These are phyloP conservation scores for Drosophila santomea DNA, from an alignment of 1,140 invertebrate genomes.

Conservation along the genomic window DNA sequence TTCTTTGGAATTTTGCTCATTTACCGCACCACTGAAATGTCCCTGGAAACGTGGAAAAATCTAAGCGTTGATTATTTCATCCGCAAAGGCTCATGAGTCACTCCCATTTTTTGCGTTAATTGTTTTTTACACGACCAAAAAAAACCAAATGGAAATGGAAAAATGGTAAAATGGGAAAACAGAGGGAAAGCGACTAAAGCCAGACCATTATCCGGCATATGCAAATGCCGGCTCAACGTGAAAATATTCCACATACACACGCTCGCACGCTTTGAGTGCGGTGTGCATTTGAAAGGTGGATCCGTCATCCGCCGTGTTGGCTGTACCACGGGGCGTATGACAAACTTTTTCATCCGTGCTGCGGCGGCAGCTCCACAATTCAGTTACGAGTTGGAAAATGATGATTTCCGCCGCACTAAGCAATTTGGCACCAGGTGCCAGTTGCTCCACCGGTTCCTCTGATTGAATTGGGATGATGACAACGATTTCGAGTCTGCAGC, in stretches of 20 bases:
- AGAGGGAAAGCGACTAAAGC: conserved; percentile 15
- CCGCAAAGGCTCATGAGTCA: conserved; percentile 60
- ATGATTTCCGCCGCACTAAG: conserved; percentile 73
- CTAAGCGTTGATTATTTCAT: conserved; percentile 52
- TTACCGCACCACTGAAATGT: conserved; percentile 6
- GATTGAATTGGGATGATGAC: conserved; percentile 57
- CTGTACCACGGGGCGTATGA: conserved; percentile 49
- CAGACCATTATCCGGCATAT: conserved; percentile 35
- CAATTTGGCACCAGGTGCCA: conserved; percentile 62
- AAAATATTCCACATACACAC: conserved; percentile 58
- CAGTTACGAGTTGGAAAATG: conserved; percentile 63
- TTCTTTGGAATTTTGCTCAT: conserved; percentile 17
- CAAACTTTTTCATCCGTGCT: conserved; percentile 43
- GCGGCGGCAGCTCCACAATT: conserved; percentile 45
- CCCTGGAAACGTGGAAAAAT: conserved; percentile 63
- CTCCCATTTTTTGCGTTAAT: conserved; percentile 66
- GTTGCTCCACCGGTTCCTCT: conserved; percentile 17
- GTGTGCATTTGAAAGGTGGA: conserved; percentile 59
- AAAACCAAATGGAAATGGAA: background rate
- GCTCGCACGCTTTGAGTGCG: conserved; percentile 26
- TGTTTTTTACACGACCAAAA: conserved; percentile 64
- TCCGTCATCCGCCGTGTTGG: conserved; percentile 55
- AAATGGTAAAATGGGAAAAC: conserved; percentile 2
- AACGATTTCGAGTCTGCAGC: conserved; percentile 26
- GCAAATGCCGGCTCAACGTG: conserved; percentile 63